Evolutionary conservation across 2,797 vertebrate species (phyloP).

Genomic region (Sternarchorhynchus goeldii): DNA sequence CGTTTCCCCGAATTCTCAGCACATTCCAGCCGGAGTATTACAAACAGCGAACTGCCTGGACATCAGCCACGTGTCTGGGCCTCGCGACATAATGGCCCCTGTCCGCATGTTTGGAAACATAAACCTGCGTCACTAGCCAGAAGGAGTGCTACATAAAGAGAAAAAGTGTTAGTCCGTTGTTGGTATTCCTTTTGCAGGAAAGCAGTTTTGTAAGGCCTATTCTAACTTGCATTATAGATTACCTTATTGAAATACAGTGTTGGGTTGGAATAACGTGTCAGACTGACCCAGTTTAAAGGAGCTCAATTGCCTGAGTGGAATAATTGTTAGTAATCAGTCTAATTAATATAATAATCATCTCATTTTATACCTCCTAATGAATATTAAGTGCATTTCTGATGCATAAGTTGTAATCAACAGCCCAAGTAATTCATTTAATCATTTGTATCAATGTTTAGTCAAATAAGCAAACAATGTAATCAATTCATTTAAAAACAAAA

Average conservation of each 20-base stretch:
- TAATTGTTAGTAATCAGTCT: conserved; percentile 78
- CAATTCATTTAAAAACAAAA: conserved; percentile 63
- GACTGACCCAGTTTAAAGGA: conserved; percentile 71
- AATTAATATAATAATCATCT: conserved; percentile 78
- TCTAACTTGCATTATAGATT: conserved; percentile 4
- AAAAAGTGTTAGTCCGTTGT: conserved; percentile 12
- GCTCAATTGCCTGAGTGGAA: conserved; percentile 67
- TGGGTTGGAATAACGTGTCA: conserved; percentile 59
- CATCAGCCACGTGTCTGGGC: conserved; percentile 66
- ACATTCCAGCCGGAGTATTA: conserved; percentile 72
- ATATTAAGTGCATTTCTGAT: conserved; percentile 80
- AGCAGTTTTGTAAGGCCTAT: neutral
- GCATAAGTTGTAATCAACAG: conserved; percentile 75
- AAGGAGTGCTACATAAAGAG: conserved; percentile 42
- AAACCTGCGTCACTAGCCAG: conserved; percentile 31
- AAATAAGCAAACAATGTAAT: conserved; percentile 73
- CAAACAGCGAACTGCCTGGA: conserved; percentile 69
- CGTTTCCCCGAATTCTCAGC: conserved; percentile 78
- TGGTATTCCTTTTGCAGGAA: neutral
- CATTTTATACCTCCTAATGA: conserved; percentile 79
- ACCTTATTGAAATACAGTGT: conserved; percentile 43
- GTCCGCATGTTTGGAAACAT: conserved; percentile 55
- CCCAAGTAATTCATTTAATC: conserved; percentile 76
- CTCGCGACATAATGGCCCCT: conserved; percentile 69
- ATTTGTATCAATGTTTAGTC: conserved; percentile 78